A percentile compares a stretch with the other conserved stretches of the same genome.
phyloP scores from a whole-genome alignment of 2,888 invertebrate species.

The Bursaphelenchus okinawaensis region DNA sequence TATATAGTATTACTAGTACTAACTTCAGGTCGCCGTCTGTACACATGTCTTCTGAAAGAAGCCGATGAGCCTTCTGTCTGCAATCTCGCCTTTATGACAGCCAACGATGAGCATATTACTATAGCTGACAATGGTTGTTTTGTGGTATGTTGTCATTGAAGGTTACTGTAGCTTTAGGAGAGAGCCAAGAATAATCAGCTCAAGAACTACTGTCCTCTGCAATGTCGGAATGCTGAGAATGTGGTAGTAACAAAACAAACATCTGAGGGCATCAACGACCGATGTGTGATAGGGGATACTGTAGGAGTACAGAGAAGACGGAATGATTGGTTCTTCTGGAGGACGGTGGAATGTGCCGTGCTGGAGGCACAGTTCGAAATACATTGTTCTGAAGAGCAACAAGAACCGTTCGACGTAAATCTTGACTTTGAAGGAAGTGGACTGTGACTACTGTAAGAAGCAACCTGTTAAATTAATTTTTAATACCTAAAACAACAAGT shows the following conservation, averaged over 20 bases:
- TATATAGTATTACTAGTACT: too few relatives aligned
- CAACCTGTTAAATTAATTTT: too few relatives aligned
- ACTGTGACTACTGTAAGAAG: too few relatives aligned
- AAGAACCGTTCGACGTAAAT: background rate
- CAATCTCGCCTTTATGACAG: constrained; percentile 26
- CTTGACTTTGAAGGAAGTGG: background rate
- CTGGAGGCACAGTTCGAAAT: constrained; percentile 30
- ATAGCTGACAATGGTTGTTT: constrained; percentile 31
- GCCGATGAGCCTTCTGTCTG: constrained; percentile 23
- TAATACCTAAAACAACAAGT: too few relatives aligned
- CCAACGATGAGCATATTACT: constrained; percentile 27
- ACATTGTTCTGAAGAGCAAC: constrained; percentile 1
- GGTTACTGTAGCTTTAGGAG: constrained; percentile 17
- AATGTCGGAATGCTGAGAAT: constrained; percentile 21
- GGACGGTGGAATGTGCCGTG: constrained; percentile 19
- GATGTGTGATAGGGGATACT: constrained; percentile 18
- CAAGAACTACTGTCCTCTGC: constrained; percentile 29
- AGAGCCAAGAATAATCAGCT: constrained; percentile 20
- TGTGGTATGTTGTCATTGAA: constrained; percentile 17
- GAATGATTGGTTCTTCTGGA: constrained; percentile 31
- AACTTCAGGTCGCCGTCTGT: constrained; percentile 28
- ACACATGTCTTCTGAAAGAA: constrained; percentile 23
- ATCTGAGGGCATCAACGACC: constrained; percentile 14
- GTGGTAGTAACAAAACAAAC: constrained; percentile 22
- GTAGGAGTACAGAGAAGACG: constrained; percentile 16